A percentile compares a stretch with the other conserved stretches of the same genome.
Evolutionary conservation across 2,888 invertebrate species (phyloP).

Genomic region (Macropis europaea): DNA sequence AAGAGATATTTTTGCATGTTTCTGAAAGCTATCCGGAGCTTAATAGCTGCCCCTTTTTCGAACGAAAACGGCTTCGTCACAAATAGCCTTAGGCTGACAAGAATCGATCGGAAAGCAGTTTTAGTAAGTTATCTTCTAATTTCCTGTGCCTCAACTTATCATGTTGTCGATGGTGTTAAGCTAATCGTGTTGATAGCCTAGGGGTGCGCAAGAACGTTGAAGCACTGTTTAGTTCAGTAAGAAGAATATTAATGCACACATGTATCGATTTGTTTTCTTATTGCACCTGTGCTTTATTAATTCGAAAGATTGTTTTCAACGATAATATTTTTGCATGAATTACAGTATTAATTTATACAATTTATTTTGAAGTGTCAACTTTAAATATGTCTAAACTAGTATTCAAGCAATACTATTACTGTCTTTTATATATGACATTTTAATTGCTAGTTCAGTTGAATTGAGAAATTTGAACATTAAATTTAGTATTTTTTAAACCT

Average conservation of each 20-base stretch:
- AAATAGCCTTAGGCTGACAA: slow-evolving; percentile 50
- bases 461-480: too few relatives aligned
- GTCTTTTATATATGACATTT: too few relatives aligned
- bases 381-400: too few relatives aligned
- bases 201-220: slow-evolving; percentile 24
- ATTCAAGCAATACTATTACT: too few relatives aligned
- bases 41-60: slow-evolving; percentile 40
- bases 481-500: too few relatives aligned
- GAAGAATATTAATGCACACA: background rate
- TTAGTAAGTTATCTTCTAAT: slow-evolving; percentile 58
- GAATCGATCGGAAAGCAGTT: slow-evolving; percentile 56
- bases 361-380: too few relatives aligned
- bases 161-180: slow-evolving; percentile 42
- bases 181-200: slow-evolving; percentile 34
- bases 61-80: slow-evolving; percentile 44
- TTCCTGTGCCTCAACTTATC: slow-evolving; percentile 51
- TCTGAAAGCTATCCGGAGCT: slow-evolving; percentile 11
- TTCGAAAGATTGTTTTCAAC: too few relatives aligned
- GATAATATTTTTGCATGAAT: too few relatives aligned
- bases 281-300: too few relatives aligned
- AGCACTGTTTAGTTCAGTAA: background rate
- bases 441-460: too few relatives aligned
- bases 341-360: too few relatives aligned
- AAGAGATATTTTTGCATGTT: background rate
- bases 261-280: background rate